A percentile compares a stretch with the other conserved stretches of the same genome.
Conservation (phyloP, 2,113 vertebrate genomes). For the Prionailurus bengalensis region DNA sequence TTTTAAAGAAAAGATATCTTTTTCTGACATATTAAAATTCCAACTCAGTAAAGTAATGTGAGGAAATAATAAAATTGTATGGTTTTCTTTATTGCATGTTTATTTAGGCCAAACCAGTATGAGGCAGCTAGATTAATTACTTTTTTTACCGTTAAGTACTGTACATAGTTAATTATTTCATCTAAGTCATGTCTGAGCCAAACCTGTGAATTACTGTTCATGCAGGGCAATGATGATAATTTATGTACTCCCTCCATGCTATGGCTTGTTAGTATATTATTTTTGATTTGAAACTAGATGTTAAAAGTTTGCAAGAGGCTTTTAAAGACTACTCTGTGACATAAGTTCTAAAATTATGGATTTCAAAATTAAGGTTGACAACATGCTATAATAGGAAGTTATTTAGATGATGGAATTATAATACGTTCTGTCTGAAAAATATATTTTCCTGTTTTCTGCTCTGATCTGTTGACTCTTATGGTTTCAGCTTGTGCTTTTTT, state of each 20-base stretch:
- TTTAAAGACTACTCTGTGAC: slow-evolving; percentile 49
- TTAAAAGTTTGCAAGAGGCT: slow-evolving; percentile 66
- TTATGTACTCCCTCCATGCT: slow-evolving; percentile 45
- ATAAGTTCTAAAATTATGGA: slow-evolving; percentile 55
- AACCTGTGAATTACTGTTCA: slow-evolving; percentile 55
- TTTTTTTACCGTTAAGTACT: slow-evolving; percentile 79
- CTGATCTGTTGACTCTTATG: background rate
- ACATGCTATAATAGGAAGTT: slow-evolving; percentile 43
- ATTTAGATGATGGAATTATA: slow-evolving; percentile 38
- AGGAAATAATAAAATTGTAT: slow-evolving; percentile 65
- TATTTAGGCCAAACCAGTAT: slow-evolving; percentile 72
- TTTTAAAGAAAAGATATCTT: slow-evolving; percentile 11
- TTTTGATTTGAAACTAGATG: slow-evolving; percentile 6
- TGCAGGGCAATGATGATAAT: slow-evolving; percentile 61
- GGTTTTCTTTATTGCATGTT: slow-evolving; percentile 72
- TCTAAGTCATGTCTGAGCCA: slow-evolving; percentile 62
- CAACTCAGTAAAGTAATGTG: slow-evolving; percentile 15
- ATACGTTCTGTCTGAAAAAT: slow-evolving; percentile 18
- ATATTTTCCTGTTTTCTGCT: slow-evolving; percentile 2
- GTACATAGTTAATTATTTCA: slow-evolving; percentile 79
- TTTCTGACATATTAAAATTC: slow-evolving; percentile 58
- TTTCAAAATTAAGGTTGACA: slow-evolving; percentile 63
- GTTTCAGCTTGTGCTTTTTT: background rate
- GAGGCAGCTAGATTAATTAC: slow-evolving; percentile 74
- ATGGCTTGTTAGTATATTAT: slow-evolving; percentile 70